These are phyloP conservation scores for Rhinogobius similis DNA, from an alignment of 2,113 vertebrate genomes.

Conservation along the genomic window DNA sequence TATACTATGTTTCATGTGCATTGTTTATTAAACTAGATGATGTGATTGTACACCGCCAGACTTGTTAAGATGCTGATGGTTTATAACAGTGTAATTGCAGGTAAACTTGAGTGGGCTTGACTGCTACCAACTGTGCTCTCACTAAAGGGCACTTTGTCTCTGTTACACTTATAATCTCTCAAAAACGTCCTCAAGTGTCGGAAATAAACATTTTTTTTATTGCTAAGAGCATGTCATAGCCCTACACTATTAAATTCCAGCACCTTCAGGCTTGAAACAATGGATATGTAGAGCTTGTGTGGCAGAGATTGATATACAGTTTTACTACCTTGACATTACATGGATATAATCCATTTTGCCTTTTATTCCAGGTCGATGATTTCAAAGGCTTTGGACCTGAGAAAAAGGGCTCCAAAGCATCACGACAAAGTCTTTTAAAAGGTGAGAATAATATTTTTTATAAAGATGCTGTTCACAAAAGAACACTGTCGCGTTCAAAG, in stretches of 20 bases:
- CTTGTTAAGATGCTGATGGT: neutral
- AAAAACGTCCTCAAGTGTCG: too few relatives aligned
- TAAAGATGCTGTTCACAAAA: neutral
- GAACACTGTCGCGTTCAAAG: neutral
- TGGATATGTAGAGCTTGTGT: neutral
- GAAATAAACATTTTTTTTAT: neutral
- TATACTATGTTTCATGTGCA: conserved; percentile 7
- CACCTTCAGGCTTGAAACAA: neutral
- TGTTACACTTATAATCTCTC: neutral
- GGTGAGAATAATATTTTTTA: conserved; percentile 72
- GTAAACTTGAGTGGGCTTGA: neutral
- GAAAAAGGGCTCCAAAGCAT: conserved; percentile 72
- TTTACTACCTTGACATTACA: neutral
- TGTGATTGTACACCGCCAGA: neutral
- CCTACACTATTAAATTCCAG: neutral
- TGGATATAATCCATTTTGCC: neutral
- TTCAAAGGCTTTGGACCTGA: conserved; percentile 87
- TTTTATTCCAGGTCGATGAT: conserved; percentile 77
- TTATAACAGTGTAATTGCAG: neutral
- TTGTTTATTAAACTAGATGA: neutral
- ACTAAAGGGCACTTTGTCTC: neutral
- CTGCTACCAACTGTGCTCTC: neutral
- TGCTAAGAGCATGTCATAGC: neutral
- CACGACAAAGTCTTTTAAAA: conserved; percentile 82
- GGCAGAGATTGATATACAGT: neutral